Conservation (phyloP, 2,797 vertebrate genomes). For the Rousettus madagascariensis region DNA sequence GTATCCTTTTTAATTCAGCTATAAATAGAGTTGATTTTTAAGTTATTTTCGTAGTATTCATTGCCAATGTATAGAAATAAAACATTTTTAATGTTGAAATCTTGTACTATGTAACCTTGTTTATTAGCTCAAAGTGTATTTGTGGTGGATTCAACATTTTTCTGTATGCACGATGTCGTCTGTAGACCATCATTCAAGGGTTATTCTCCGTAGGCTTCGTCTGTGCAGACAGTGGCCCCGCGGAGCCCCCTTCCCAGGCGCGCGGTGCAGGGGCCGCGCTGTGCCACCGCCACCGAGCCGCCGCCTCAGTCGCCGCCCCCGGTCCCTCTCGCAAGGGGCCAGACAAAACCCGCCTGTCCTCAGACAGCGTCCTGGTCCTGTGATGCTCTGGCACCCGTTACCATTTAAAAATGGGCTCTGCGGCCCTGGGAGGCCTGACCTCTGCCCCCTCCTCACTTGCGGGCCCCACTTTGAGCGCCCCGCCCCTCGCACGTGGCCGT, state of each 20-base stretch:
- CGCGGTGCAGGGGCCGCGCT: too few relatives aligned
- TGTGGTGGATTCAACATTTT: not conserved
- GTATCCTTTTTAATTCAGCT: not conserved
- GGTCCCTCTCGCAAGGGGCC: not conserved
- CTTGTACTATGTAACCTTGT: not conserved
- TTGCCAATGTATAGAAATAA: not conserved
- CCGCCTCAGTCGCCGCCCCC: not conserved
- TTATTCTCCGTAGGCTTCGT: not conserved
- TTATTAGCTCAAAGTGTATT: not conserved
- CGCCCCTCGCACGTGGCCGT: not conserved
- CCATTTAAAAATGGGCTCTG: not conserved
- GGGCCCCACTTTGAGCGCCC: not conserved
- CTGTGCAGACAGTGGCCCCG: not conserved
- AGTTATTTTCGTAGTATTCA: not conserved
- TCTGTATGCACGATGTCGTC: not conserved
- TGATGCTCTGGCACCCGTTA: not conserved
- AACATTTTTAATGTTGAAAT: not conserved
- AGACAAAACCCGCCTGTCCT: not conserved
- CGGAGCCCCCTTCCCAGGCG: not conserved
- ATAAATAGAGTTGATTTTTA: not conserved
- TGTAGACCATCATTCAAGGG: not conserved
- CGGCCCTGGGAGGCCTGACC: not conserved
- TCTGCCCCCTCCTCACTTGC: too few relatives aligned
- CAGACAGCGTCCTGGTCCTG: not conserved
- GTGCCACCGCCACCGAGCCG: too few relatives aligned